Evolutionary conservation across 2,888 invertebrate genomes (phyloP).

Genomic region (Lamellibrachia satsuma): DNA sequence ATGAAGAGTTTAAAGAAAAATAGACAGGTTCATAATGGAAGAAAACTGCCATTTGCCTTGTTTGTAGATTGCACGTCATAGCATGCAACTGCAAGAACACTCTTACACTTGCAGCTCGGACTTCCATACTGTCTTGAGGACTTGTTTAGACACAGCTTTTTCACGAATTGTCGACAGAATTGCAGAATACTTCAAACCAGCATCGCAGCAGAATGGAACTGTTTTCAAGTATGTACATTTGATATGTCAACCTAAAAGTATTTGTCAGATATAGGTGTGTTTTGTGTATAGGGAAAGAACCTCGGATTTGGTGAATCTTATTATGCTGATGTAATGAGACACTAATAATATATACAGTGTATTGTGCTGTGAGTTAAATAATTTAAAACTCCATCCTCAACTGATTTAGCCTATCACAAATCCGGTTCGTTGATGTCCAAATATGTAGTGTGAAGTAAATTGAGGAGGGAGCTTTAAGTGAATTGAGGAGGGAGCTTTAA

Average conservation of each 20-base stretch:
- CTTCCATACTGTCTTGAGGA: constrained; percentile 78
- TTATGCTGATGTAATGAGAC: too few species aligned
- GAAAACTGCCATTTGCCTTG: neutral
- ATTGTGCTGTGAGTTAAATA: too few species aligned
- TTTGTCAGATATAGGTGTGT: neutral
- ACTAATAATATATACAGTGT: too few species aligned
- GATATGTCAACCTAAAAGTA: too few species aligned
- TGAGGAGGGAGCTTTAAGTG: too few species aligned
- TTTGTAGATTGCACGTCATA: neutral
- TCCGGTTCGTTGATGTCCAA: too few species aligned
- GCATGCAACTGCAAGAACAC: neutral
- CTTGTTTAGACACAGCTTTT: constrained; percentile 82
- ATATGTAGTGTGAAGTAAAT: too few species aligned
- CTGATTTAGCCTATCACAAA: too few species aligned
- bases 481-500: too few species aligned
- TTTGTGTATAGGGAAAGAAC: neutral
- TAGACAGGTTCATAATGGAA: neutral
- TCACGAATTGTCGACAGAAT: constrained; percentile 82
- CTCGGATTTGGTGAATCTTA: too few species aligned
- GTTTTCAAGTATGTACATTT: constrained; percentile 29
- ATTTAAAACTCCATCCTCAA: too few species aligned
- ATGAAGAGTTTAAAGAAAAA: too few species aligned
- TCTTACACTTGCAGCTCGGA: constrained; percentile 71
- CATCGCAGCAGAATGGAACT: constrained; percentile 52
- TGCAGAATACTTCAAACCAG: constrained; percentile 75